A percentile compares a stretch with the other conserved stretches of the same genome.
Evolutionary conservation across 2,113 vertebrate species (phyloP).

Genomic region (Lasiurus borealis): DNA sequence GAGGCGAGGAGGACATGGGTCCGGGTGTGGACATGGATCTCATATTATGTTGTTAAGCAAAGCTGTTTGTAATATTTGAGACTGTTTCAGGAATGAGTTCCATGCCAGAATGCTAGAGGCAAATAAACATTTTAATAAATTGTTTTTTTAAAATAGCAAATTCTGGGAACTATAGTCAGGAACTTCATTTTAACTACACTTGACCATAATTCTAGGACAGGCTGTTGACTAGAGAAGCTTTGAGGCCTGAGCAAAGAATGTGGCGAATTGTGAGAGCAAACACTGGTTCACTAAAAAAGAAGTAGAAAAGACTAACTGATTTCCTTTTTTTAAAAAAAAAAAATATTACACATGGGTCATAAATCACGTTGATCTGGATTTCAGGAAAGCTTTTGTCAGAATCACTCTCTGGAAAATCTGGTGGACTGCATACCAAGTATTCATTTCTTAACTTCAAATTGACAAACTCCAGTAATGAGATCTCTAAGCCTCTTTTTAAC

Average conservation of each 20-base stretch:
- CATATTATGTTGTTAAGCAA: conserved; percentile 64
- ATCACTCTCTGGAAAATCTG: conserved; percentile 8
- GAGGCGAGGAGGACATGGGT: background rate
- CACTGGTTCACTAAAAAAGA: conserved; percentile 22
- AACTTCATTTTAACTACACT: conserved; percentile 69
- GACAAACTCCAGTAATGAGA: background rate
- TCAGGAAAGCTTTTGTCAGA: conserved; percentile 20
- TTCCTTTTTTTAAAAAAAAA: background rate
- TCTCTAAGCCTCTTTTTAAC: background rate
- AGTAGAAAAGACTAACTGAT: background rate
- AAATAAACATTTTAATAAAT: conserved; percentile 72
- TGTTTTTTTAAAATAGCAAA: conserved; percentile 66
- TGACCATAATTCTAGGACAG: conserved; percentile 61
- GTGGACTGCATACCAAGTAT: background rate
- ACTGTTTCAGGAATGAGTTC: conserved; percentile 51
- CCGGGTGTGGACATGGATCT: conserved; percentile 57
- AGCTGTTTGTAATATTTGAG: conserved; percentile 74
- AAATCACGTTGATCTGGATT: conserved; percentile 14
- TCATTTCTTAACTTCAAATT: background rate
- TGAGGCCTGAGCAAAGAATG: conserved; percentile 39
- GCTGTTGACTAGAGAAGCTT: conserved; percentile 31
- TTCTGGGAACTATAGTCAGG: conserved; percentile 69
- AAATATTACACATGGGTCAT: background rate
- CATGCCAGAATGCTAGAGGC: conserved; percentile 67
- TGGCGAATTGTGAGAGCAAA: conserved; percentile 23